Evolutionary conservation across 2,113 vertebrate species (phyloP), one percentile per base, ranked within the genome.

Genomic region (Oncorhynchus masou): DNA sequence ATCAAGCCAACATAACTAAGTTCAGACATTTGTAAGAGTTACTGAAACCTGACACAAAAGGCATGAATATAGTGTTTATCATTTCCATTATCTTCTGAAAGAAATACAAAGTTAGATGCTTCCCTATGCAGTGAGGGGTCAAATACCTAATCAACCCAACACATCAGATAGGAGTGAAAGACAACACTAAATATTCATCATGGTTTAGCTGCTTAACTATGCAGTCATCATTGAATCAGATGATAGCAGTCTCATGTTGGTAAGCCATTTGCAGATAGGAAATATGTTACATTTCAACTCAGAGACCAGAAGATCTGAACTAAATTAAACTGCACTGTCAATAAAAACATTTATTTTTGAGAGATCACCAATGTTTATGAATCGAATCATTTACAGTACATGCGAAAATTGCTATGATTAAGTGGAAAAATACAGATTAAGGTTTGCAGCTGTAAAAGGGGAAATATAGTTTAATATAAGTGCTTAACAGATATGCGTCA

Each of bases 361-460:
- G 96, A 98, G 96, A 97, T 97, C 97, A 96, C 96, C 96, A 96
- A 90, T 95, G 93, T 86, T 83, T 49, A n/a, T 70, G 3, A 70
- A 59, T 81, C 34, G 1, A 80, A 81, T 81, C 78, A 79, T 75
- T 3, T 64, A 82, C 79, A 76, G 70, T 57, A 45, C n/a, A 22
- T 24, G 4, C 0, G 16, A 60, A 3, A 4, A n/a, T 60, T n/a
- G 57, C 16, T n/a, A 60, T 5, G 4, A 60, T 60, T 60, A 9
- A 7, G n/a, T 2, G 20, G 4, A 22, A 60, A 57, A 27, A 6
- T 11, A 54, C n/a, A 15, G 34, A 20, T 19, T 3, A 19, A 24
- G 0, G 20, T 4, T 39, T 48, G 68, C 34, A 24, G 8, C 68
- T 69, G 68, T 3, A 62, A 3, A 5, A 3, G 48, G 29, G 24